Evolutionary conservation across 2,888 invertebrate genomes (phyloP), one percentile per base, ranked within the genome.

Genomic region (Cosmia pyralina): DNA sequence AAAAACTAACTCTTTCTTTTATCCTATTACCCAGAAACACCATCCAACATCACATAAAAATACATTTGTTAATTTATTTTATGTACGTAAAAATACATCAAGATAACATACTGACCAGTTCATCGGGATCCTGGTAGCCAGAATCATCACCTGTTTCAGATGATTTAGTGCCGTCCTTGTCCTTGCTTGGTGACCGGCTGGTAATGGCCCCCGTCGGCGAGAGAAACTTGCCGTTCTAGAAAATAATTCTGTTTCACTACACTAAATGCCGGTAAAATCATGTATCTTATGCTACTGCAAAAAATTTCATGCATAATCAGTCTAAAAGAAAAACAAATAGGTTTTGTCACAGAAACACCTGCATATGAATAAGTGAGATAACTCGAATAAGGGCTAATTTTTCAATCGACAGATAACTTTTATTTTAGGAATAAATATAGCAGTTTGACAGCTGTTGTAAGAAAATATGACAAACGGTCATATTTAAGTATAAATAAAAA

Each of bases 121-220:
- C 87, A n/a, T 89, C 87, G 13, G 83, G 77, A 3, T 94, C 94
- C 6, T 87, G 83, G 68, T 90, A 94, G 0, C 94, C 94, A 0
- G 94, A 93, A 69, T 94, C 94, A n/a, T 94, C 92, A 0, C 90
- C 87, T 15, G 79, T 77, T 52, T 84, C 90, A 1, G 85, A 85
- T 8, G 69, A 34, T 59, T 82, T 84, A 4, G 28, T 64, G 6
- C 72, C 83, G 6, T 79, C 79, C 5, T 19, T 53, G 41, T 13
- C 38, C 3, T 2, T 38, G n/a, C 0, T 52, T 6, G 70, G 50
- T 28, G 69, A 34, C 22, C 13, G 28, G 1, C 22, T 41, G 5
- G 46, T 4, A 3, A 5, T 13, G 28, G 8, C 62, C 28, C 6
- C 34, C 1, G 8, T 34, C 34, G 58, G 28, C 10, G 74, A 10